Percentiles rank a stretch among this genome's conserved stretches.
These are phyloP conservation scores for Lontra canadensis DNA, from an alignment of 2,113 vertebrate genomes.

Conservation along the genomic window DNA sequence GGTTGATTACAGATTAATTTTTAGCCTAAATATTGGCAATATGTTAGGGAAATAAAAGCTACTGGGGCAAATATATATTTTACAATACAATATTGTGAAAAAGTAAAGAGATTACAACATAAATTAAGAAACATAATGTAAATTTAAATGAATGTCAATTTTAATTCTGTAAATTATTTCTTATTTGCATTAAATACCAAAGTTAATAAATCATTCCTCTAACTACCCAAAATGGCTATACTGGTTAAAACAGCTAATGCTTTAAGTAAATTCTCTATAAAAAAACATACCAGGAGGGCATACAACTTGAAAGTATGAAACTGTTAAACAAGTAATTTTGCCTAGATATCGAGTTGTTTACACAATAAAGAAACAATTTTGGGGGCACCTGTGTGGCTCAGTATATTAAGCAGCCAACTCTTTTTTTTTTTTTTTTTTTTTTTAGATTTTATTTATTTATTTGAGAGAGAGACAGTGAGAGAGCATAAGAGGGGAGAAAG, in stretches of 20 bases:
- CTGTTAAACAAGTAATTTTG: background rate
- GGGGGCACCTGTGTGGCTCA: background rate
- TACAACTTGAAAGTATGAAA: slow-evolving; percentile 35
- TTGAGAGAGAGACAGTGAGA: too few species aligned
- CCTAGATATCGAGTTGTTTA: slow-evolving; percentile 38
- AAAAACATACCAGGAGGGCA: background rate
- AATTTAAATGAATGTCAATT: slow-evolving; percentile 51
- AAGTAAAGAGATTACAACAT: background rate
- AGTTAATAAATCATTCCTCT: background rate
- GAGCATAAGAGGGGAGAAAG: too few species aligned
- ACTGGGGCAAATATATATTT: background rate
- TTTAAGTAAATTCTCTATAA: slow-evolving; percentile 10
- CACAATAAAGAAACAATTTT: slow-evolving; percentile 11
- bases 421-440: too few species aligned
- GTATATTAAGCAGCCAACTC: background rate
- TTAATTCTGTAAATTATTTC: slow-evolving; percentile 37
- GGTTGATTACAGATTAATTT: background rate
- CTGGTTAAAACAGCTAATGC: background rate
- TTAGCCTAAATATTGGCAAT: background rate
- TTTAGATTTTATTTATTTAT: too few species aligned
- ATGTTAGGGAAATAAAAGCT: background rate
- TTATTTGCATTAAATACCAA: slow-evolving; percentile 39
- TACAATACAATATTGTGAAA: background rate
- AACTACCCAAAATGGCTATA: slow-evolving; percentile 37
- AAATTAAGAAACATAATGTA: slow-evolving; percentile 38